Evolutionary conservation across 1,140 invertebrate genomes (phyloP).

Genomic region (Pantala flavescens): DNA sequence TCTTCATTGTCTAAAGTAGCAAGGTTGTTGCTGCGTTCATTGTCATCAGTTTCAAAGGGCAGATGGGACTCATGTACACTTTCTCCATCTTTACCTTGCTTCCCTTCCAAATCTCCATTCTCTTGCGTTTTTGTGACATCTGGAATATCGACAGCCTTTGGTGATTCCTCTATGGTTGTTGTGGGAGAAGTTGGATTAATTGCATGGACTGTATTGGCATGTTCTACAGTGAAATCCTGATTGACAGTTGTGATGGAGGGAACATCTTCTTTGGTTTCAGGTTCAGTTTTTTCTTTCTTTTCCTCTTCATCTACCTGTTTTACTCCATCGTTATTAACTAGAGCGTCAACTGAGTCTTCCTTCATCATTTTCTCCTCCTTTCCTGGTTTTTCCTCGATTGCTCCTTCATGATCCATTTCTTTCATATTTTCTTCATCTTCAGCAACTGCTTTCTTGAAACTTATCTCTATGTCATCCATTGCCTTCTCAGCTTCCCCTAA

Average conservation of each 20-base stretch:
- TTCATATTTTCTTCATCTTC: slow-evolving; percentile 26
- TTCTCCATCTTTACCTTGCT: neutral
- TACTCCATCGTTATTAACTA: neutral
- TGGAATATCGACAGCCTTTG: neutral
- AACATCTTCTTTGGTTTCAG: neutral
- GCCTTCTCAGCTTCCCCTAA: no score
- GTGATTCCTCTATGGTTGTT: neutral
- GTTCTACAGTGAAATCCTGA: neutral
- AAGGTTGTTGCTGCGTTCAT: neutral
- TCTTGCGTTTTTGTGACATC: neutral
- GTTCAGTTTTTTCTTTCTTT: no score
- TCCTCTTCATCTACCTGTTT: slow-evolving; percentile 11
- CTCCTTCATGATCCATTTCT: slow-evolving; percentile 26
- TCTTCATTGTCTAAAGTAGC: neutral
- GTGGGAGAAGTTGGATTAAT: neutral
- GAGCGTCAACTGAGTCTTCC: neutral
- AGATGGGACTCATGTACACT: neutral
- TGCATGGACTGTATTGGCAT: neutral
- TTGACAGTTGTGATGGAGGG: neutral
- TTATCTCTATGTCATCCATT: no score
- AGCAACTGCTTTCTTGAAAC: neutral
- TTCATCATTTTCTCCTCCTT: slow-evolving; percentile 13
- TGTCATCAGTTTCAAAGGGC: neutral
- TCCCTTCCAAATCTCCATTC: neutral
- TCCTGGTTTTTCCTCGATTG: slow-evolving; percentile 13